Evolutionary conservation across 1,140 invertebrate genomes (phyloP), one percentile per base, ranked within the genome.

Genomic region (Cyrtorhinus lividipennis): DNA sequence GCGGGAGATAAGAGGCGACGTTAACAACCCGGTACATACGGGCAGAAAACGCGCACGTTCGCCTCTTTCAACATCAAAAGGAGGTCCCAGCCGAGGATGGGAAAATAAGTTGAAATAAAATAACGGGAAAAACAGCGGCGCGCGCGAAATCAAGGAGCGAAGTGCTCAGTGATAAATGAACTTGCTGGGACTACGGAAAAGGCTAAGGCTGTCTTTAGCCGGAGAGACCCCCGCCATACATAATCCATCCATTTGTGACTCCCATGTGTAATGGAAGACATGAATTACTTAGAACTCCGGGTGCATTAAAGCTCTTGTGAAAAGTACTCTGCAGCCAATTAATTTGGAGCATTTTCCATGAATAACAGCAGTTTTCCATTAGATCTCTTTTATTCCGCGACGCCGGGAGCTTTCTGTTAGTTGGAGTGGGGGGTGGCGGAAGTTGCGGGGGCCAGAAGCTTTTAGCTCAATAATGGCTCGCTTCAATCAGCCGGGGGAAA

Each of bases 361-460:
- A 53, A 53, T 53, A 53, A 53, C 48, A 53, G 48, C 48, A 53
- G 48, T 53, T 53, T 53, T 53, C 48, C 48, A 53, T 53, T 53
- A 53, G 48, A 53, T 53, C 48, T 53, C 48, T 53, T 53, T 53
- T 53, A 53, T 53, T 53, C 48, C 48, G 5, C 10, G 12, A 22
- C 48, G 48, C 12, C 48, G 48, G 5, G 48, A 20, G 8, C 5
- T 12, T 53, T 53, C 8, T 44, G n/a, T 10, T 10, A n/a, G 38
- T 10, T 8, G 38, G 38, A 10, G 38, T 44, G 38, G 38, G 38
- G 38, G n/a, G 38, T 8, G 48, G 48, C 5, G 10, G 18, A 53
- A 53, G 20, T 10, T 5, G 48, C 5, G 48, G 48, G 48, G 48
- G 48, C 10, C 8, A 53, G 48, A 53, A 53, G 48, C 48, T 53